Conservation (phyloP, 2,113 vertebrate species). For the Ahaetulla prasina region DNA sequence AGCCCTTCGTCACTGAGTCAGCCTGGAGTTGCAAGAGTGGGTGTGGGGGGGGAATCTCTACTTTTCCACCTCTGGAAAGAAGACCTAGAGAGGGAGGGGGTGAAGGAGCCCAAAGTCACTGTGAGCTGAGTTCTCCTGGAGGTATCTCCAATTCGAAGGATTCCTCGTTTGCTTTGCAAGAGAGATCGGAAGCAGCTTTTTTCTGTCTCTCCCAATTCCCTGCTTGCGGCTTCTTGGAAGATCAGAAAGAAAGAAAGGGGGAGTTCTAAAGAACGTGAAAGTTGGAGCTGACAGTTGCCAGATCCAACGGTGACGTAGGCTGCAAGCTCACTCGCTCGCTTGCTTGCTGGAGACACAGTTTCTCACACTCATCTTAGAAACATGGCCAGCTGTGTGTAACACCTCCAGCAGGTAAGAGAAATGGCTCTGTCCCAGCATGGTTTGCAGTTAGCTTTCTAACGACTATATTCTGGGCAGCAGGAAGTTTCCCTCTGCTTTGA, state of each 20-base stretch:
- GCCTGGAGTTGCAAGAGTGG: not conserved
- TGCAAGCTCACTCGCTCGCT: not conserved
- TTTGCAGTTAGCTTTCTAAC: not conserved
- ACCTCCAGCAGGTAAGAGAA: conserved; percentile 20
- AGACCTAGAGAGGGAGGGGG: not conserved
- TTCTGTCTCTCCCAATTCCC: not conserved
- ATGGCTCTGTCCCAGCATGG: not conserved
- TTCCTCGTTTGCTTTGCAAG: not conserved
- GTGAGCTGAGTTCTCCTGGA: not conserved
- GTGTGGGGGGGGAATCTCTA: not conserved
- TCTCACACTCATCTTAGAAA: not conserved
- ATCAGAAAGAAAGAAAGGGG: not conserved
- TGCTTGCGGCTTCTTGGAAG: not conserved
- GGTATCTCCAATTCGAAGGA: not conserved
- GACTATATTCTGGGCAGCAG: not conserved
- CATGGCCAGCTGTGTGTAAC: not conserved
- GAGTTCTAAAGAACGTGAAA: not conserved
- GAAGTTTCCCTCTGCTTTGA: not conserved
- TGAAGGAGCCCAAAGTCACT: not conserved
- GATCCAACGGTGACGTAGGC: not conserved
- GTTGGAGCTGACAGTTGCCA: conserved; percentile 6
- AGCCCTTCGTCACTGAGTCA: not conserved
- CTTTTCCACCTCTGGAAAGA: not conserved
- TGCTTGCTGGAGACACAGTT: not conserved
- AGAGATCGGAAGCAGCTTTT: not conserved